Conservation (phyloP, 2,888 invertebrate genomes). For the Rapana venosa region DNA sequence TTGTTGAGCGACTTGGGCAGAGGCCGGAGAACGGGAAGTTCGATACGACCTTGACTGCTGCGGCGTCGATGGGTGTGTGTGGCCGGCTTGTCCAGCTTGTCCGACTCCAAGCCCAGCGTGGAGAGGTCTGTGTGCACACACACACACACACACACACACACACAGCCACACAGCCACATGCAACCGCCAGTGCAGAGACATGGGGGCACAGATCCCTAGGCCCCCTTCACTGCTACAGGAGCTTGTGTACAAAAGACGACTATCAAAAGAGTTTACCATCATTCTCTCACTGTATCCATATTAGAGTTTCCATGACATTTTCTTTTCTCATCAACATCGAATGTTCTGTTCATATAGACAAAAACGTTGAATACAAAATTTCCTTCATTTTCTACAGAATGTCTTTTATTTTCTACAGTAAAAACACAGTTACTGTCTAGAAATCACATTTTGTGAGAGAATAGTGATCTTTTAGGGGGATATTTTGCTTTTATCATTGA, state of each 20-base stretch:
- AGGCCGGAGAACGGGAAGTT: constrained; percentile 83
- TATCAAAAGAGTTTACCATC: too few relatives aligned
- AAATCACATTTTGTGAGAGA: too few relatives aligned
- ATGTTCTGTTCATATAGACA: too few relatives aligned
- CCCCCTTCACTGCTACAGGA: background rate
- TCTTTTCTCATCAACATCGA: too few relatives aligned
- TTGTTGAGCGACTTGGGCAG: constrained; percentile 91
- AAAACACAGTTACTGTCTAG: too few relatives aligned
- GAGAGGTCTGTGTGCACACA: constrained; percentile 83
- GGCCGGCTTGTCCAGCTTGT: constrained; percentile 54
- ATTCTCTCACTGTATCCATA: too few relatives aligned
- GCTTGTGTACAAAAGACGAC: background rate
- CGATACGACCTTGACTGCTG: constrained; percentile 73
- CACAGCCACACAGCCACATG: background rate
- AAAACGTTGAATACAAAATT: too few relatives aligned
- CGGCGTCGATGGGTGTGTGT: constrained; percentile 66
- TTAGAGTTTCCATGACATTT: too few relatives aligned
- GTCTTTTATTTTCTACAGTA: too few relatives aligned
- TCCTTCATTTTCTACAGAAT: too few relatives aligned
- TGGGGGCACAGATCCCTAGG: background rate
- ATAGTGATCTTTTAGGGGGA: too few relatives aligned
- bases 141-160: background rate
- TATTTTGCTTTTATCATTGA: too few relatives aligned
- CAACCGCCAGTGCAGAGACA: background rate
- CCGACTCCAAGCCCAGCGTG: constrained; percentile 83